Base-by-base conservation (phyloP, 2,113 vertebrate species). In the Hippocampus zosterae region DNA sequence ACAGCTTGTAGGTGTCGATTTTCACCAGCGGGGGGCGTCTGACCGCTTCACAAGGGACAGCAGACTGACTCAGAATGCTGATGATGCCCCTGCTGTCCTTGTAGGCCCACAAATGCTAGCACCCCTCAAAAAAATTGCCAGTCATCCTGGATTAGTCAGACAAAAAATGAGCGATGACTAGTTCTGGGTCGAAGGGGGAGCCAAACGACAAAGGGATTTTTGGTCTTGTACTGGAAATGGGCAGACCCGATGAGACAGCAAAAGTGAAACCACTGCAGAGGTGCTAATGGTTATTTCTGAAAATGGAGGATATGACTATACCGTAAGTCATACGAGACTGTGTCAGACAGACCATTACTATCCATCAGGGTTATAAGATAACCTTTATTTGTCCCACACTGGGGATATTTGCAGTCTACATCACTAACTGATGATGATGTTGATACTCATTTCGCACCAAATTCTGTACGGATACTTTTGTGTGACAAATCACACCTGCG, bases 21-120 rank as follows among this genome's bases (percentile, higher is more conserved):
- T 11, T 6, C 2, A 46, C 76, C 88, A 81, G 61, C 23, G 9
- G 75, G 80, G 16, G 83, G 78, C 40, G 46, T 70, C 73, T 71
- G 37, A 10, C 3, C 12, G 15, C 3, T 33, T 60, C 27, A 33
- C 15, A 33, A 60, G 6, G 57, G 27, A 60, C 27, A 60, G 57
- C 15, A 18, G 29, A 3, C 57, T 60, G 57, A 60, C 57, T 60
- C 57, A 60, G n/a, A 19, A 5, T 60, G 16, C 12, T 18, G 57
- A 60, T 33, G 27, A 60, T 60, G 57, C 57, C 8, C 57, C 16
- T 23, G 52, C 33, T 18, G 12, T 29, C 13, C 56, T 56, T 25
- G 23, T 23, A 56, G 23, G 23, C 1, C 55, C 55, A n/a, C 6
- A 27, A 29, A 5, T 15, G 25, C 42, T 3, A 3, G 3, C 42